Evolutionary conservation across 2,888 invertebrate species (phyloP), one percentile per base, ranked within the genome.

Genomic region (Fragum whitleyi): DNA sequence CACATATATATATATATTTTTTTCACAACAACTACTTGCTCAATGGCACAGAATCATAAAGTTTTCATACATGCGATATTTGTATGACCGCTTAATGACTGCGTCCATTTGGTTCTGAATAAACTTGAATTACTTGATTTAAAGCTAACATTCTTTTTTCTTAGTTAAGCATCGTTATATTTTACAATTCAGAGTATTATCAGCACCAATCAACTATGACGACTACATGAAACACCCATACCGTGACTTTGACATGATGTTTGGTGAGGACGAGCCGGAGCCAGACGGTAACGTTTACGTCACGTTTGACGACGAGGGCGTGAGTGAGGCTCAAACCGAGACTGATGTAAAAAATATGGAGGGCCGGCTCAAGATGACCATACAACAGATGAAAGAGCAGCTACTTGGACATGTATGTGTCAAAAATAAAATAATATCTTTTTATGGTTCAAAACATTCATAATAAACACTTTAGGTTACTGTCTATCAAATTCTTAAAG

Each of bases 381-480:
- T 93, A 11, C 93, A 93, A 70, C 90, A 93, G 77, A 88, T 94
- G 81, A 94, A 94, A 78, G 93, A 93, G 83, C 87, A 90, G 26
- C 83, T 92, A 2, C 77, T 94, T 11, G 90, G 92, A 75, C 86
- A 89, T 55, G 94, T 94, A 70, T 90, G 91, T 89, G n/a, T n/a
- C n/a, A n/a, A n/a, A n/a, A n/a, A n/a, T n/a, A n/a, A n/a, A n/a
- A n/a, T n/a, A n/a, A 5, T 11, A 9, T 42, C 9, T n/a, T n/a
- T n/a, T n/a, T n/a, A n/a, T n/a, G n/a, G n/a, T n/a, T n/a, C n/a
- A n/a, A n/a, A n/a, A n/a, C n/a, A n/a, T n/a, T n/a, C n/a, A n/a
- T n/a, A n/a, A n/a, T n/a, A n/a, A n/a, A n/a, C n/a, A n/a, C n/a
- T n/a, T n/a, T n/a, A n/a, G n/a, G n/a, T n/a, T n/a, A n/a, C n/a